Percentiles rank a stretch among this genome's conserved stretches.
These are phyloP conservation scores for Phyllostomus hastatus DNA, from an alignment of 2,113 vertebrate species.

Conservation along the genomic window DNA sequence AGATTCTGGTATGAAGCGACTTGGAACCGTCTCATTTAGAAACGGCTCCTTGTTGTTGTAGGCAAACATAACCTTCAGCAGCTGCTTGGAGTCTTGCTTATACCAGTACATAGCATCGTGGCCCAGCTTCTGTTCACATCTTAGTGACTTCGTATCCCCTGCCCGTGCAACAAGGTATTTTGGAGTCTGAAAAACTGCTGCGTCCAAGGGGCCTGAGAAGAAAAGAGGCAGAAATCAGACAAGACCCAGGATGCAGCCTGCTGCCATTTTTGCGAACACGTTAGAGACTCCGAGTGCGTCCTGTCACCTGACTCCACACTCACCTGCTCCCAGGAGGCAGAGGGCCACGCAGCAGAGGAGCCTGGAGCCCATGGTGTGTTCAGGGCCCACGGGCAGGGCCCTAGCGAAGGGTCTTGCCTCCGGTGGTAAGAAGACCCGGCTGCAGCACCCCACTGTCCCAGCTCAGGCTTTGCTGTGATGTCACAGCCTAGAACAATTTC, in stretches of 20 bases:
- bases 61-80: slow-evolving; percentile 8
- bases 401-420: neutral
- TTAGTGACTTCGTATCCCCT: neutral
- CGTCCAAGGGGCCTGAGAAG: neutral
- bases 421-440: neutral
- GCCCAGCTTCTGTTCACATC: slow-evolving; percentile 21
- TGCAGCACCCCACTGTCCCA: rapidly evolving
- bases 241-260: neutral
- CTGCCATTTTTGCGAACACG: rapidly evolving
- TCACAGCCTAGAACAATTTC: neutral
- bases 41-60: neutral
- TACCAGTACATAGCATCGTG: slow-evolving; percentile 24
- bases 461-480: neutral
- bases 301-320: neutral
- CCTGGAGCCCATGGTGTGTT: neutral
- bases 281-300: neutral
- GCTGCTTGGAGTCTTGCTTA: neutral
- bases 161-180: neutral
- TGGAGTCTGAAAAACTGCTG: slow-evolving; percentile 9
- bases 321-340: slow-evolving; percentile 38
- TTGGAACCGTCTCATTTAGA: neutral
- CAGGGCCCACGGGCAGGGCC: rapidly evolving
- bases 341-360: neutral
- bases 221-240: neutral
- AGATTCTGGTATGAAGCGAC: neutral